Base-by-base conservation (phyloP, 2,113 vertebrate genomes). In the Heliornis fulica region DNA sequence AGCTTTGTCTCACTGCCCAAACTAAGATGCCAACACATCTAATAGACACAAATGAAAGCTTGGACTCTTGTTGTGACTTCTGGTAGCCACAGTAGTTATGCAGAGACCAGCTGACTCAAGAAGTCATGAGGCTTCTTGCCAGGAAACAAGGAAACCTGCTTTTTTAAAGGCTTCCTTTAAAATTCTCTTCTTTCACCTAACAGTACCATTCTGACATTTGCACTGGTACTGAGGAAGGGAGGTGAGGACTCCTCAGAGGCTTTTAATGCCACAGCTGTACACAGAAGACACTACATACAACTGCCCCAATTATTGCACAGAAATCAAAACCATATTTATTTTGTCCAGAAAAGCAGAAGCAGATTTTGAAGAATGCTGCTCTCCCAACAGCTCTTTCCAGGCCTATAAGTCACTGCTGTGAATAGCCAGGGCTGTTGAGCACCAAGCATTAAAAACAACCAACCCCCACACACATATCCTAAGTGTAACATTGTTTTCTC, bases 101-200 rank as follows among this genome's bases (percentile, higher is more conserved):
- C 22, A 76, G 21, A 26, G 28, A 88, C 28, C 0, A 0, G 9
- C 40, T 50, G 51, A 76, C 38, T 51, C 16, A 23, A 77, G 31
- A 77, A 31, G 34, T 38, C 61, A 46, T 13, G 20, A 71, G 51
- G 21, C 46, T 95, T 64, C 60, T 90, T 46, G 60, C 51, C 83
- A 91, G 76, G 43, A 93, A 85, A 87, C 19, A 93, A 69, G 72
- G 83, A 71, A 86, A n/a, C n/a, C n/a, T n/a, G n/a, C n/a, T n/a
- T n/a, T n/a, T n/a, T n/a, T n/a, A n/a, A n/a, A n/a, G n/a, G n/a
- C 41, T 93, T 92, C 86, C 89, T 88, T 77, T 66, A 41, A 81
- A 92, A 70, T 31, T 29, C 61, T 69, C 50, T 31, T 53, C 63
- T 36, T 92, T 72, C 76, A 87, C 14, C 0, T 16, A 56, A 54